These are phyloP conservation scores for Drosophila triauraria DNA, from an alignment of 1,140 invertebrate genomes.

Conservation along the genomic window DNA sequence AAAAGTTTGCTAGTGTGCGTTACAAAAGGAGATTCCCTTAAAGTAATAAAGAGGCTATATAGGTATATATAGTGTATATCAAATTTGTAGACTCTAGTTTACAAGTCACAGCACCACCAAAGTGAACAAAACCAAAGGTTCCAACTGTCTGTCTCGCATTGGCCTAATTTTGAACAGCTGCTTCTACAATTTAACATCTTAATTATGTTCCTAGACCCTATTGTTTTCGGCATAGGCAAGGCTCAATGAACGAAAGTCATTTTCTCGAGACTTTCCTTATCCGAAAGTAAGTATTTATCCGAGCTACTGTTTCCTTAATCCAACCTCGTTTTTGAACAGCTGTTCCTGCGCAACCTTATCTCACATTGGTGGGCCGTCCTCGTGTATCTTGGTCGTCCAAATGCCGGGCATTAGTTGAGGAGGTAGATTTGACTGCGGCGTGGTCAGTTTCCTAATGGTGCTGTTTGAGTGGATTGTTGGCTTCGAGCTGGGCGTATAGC, in stretches of 20 bases:
- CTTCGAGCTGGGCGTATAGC: slow-evolving; percentile 54
- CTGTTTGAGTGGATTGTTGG: slow-evolving; percentile 70
- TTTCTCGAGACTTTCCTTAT: background rate
- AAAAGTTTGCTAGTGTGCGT: slow-evolving; percentile 29
- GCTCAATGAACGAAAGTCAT: background rate
- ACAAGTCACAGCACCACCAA: slow-evolving; percentile 50
- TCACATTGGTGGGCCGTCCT: slow-evolving; percentile 67
- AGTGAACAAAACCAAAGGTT: slow-evolving; percentile 13
- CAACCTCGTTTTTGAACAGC: background rate
- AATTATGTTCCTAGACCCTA: slow-evolving; percentile 3
- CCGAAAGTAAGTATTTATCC: background rate
- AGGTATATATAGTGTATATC: slow-evolving; percentile 49
- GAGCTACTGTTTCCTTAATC: background rate
- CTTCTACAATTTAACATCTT: background rate
- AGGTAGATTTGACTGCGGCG: slow-evolving; percentile 83
- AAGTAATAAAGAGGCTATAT: slow-evolving; percentile 25
- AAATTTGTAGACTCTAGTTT: slow-evolving; percentile 57
- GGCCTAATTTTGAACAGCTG: slow-evolving; percentile 31
- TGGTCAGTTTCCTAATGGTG: slow-evolving; percentile 68
- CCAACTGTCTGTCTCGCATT: slow-evolving; percentile 10
- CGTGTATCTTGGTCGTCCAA: slow-evolving; percentile 80
- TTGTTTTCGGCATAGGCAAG: background rate
- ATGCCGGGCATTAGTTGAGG: slow-evolving; percentile 82
- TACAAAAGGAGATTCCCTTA: slow-evolving; percentile 42
- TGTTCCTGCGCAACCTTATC: slow-evolving; percentile 7